Evolutionary conservation across 2,113 vertebrate species (phyloP).

Genomic region (Myodes glareolus): DNA sequence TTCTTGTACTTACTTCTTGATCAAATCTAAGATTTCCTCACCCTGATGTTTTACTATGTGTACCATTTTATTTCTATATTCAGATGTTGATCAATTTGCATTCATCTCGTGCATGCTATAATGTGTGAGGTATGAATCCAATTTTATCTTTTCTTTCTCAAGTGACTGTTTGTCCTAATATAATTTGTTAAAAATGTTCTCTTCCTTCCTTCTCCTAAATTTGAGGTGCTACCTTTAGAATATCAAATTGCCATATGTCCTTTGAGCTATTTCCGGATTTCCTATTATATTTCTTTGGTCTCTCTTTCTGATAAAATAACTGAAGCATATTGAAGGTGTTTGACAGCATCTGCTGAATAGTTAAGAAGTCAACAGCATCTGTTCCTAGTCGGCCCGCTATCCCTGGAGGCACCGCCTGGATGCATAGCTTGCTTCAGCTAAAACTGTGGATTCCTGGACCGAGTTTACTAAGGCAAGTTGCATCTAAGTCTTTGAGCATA

Average conservation of each 20-base stretch:
- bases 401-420: background rate
- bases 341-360: constrained; percentile 43
- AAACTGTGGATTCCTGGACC: background rate
- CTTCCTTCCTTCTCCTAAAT: background rate
- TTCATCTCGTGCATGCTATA: background rate
- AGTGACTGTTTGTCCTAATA: constrained; percentile 49
- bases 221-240: constrained; percentile 29
- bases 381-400: background rate
- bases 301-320: constrained; percentile 54
- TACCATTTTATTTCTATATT: constrained; percentile 9
- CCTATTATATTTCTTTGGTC: constrained; percentile 43
- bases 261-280: constrained; percentile 49
- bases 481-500: background rate
- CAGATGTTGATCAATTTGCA: constrained; percentile 4
- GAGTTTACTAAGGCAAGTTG: background rate
- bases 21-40: background rate
- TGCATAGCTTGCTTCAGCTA: background rate
- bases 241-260: background rate
- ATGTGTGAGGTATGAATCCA: background rate
- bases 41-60: background rate
- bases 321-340: constrained; percentile 55
- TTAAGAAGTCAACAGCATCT: constrained; percentile 48
- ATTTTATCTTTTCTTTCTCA: constrained; percentile 49
- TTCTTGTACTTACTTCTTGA: constrained; percentile 21
- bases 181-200: background rate